phyloP scores from a whole-genome alignment of 2,888 invertebrate species.

The Epinotia bilunana region DNA sequence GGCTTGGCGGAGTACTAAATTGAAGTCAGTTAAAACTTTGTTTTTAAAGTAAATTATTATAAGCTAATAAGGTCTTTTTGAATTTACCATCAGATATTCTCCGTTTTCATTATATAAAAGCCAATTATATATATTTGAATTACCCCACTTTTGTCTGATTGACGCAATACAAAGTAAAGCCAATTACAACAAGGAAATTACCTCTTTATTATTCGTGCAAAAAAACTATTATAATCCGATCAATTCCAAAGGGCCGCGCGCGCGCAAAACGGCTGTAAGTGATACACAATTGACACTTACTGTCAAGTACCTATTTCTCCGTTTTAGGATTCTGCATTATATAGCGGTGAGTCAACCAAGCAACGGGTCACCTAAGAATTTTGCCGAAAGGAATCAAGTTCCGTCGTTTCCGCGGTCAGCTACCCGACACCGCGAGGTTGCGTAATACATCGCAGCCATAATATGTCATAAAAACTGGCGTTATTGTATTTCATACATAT shows the following conservation, averaged over 20 bases:
- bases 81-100: too few relatives aligned
- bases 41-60: too few relatives aligned
- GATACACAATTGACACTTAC: too few relatives aligned
- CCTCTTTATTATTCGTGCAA: conserved; percentile 14
- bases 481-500: background rate
- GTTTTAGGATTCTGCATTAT: background rate
- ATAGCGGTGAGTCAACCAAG: background rate
- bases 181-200: background rate
- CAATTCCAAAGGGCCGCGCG: too few relatives aligned
- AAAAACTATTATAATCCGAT: conserved; percentile 19
- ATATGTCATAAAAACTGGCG: background rate
- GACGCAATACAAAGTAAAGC: background rate
- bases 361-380: background rate
- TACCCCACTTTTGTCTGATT: background rate
- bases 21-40: too few relatives aligned
- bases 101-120: too few relatives aligned
- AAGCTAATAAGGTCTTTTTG: too few relatives aligned
- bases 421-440: background rate
- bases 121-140: too few relatives aligned
- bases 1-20: too few relatives aligned
- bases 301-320: background rate
- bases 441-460: background rate
- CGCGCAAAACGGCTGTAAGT: too few relatives aligned
- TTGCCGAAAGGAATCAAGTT: background rate
- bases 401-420: background rate